Conservation (phyloP, 2,797 vertebrate genomes). For the Pampus argenteus region DNA sequence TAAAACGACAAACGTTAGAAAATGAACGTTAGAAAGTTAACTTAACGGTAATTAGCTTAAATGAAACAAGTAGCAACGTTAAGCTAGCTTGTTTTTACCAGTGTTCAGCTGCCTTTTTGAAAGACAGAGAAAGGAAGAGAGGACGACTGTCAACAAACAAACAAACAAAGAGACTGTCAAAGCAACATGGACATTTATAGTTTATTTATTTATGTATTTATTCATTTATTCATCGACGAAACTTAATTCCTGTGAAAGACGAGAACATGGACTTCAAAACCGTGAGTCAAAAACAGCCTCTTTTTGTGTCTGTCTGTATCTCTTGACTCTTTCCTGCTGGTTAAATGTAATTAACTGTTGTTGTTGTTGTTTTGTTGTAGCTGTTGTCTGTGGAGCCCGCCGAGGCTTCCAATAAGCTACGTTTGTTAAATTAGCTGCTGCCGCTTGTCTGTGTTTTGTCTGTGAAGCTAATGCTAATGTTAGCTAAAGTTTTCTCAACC, state of each 20-base stretch:
- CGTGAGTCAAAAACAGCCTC: constrained; percentile 13
- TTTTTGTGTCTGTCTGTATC: not conserved
- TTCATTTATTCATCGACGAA: not conserved
- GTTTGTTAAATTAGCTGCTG: constrained; percentile 1
- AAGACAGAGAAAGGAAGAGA: not conserved
- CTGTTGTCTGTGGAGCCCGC: not conserved
- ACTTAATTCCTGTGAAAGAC: not conserved
- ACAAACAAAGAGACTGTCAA: not conserved
- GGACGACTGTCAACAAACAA: constrained; percentile 3
- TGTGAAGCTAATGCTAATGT: no score
- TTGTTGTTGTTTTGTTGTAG: not conserved
- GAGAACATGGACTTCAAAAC: constrained; percentile 4
- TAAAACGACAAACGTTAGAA: no score
- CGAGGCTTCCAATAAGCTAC: not conserved
- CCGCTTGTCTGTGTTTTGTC: no score
- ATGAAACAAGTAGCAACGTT: not conserved
- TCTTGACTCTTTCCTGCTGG: no score
- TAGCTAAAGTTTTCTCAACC: no score
- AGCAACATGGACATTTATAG: not conserved
- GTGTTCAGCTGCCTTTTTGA: no score
- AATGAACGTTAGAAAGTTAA: no score
- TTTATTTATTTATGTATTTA: no score
- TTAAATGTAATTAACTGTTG: not conserved
- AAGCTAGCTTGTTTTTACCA: not conserved
- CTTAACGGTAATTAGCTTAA: not conserved